Base-by-base conservation (phyloP, 1,140 invertebrate genomes). In the Cyclargus thomasi region DNA sequence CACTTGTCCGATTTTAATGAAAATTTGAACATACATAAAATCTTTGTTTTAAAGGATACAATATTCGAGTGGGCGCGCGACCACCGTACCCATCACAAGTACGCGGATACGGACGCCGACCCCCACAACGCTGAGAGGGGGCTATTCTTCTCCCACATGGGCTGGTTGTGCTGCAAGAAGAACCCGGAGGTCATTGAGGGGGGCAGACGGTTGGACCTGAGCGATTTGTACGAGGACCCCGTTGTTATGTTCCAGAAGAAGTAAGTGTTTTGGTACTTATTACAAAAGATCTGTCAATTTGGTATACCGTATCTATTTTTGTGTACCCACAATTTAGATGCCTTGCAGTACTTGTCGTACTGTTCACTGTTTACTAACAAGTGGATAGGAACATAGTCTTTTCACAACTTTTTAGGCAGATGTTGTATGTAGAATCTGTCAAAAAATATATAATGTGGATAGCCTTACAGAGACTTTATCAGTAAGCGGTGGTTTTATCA, bases 61-160 rank as follows among this genome's bases (percentile, higher is more conserved):
- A 90, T 91, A 23, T 88, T 91, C 63, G 90, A 90, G 69, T 94
- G 93, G 93, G 91, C 92, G 1, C 86, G 92, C 6, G 95, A 97
- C 77, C 96, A 97, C 80, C 91, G 96, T 71, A 94, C 95, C 3
- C 96, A 97, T 83, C 96, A 97, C 86, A 96, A 95, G 80, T 96
- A 93, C 84, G 94, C 94, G 0, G 96, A 97, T 79, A 97, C 96
- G 0, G 91, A 95, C 70, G 95, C 95, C 0, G 96, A 97, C 77
- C 96, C 96, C 1, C 95, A 97, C 80, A 95, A 97, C 76, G 94
- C 95, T 1, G 93, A 93, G 39, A 91, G 96, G 8, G 96, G 96
- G 2, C 94, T 97, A 75, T 97, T 97, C 90, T 97, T 96, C 85
- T 92, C 95, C 0, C 96, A 97, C 74, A 93, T 97, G 77, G 96